Conservation (phyloP, 2,888 invertebrate genomes). For the Fragum whitleyi region DNA sequence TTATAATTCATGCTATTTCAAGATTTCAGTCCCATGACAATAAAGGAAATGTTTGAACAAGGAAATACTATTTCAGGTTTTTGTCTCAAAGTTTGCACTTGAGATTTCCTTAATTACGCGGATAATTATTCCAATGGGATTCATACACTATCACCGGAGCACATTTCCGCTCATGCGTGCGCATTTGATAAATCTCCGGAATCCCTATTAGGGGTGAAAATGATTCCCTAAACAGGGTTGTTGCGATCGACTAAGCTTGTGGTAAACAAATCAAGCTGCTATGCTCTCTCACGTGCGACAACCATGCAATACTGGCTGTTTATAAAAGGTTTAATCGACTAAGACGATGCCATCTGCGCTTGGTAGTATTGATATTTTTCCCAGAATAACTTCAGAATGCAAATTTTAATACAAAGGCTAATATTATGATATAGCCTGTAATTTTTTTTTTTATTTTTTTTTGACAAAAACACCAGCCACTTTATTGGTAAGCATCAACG, state of each 20-base stretch:
- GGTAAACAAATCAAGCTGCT: slow-evolving; percentile 30
- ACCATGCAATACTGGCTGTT: slow-evolving; percentile 17
- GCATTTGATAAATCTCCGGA: slow-evolving; percentile 21
- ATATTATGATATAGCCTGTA: too few species aligned
- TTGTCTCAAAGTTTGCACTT: slow-evolving; percentile 10
- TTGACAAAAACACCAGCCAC: too few species aligned
- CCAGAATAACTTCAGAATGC: too few species aligned
- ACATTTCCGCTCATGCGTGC: slow-evolving; percentile 19
- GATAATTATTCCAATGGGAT: slow-evolving; percentile 24
- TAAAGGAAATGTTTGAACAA: slow-evolving; percentile 3
- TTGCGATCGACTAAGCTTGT: slow-evolving; percentile 11
- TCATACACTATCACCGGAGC: slow-evolving; percentile 21
- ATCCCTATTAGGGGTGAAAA: slow-evolving; percentile 22
- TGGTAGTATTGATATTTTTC: too few species aligned
- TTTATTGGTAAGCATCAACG: too few species aligned
- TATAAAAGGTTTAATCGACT: slow-evolving; percentile 23
- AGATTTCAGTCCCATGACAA: not conserved
- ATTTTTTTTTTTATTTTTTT: too few species aligned
- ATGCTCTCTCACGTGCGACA: not conserved
- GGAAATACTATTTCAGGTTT: slow-evolving; percentile 14
- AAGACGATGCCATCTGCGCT: slow-evolving; percentile 16
- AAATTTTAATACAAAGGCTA: too few species aligned
- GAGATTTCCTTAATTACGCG: slow-evolving; percentile 20
- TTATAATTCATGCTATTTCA: slow-evolving; percentile 11
- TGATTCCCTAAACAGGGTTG: slow-evolving; percentile 14